These are phyloP conservation scores for Xylocampa areola DNA, from an alignment of 2,888 invertebrate species.

Conservation along the genomic window DNA sequence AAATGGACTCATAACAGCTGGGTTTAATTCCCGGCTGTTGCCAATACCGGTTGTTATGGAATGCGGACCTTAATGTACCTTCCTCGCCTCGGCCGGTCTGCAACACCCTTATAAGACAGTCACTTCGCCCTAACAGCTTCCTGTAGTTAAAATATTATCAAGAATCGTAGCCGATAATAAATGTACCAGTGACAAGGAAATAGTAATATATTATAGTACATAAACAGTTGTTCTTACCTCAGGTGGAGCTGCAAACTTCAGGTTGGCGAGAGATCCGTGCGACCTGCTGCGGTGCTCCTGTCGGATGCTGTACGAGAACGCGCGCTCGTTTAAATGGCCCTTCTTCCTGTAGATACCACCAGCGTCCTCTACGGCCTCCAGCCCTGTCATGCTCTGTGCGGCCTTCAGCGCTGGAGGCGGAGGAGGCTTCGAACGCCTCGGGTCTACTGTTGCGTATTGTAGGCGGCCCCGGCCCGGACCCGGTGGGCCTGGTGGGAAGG, in stretches of 20 bases:
- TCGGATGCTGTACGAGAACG: slow-evolving; percentile 97
- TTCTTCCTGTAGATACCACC: slow-evolving; percentile 96
- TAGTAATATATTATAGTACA: too few relatives aligned
- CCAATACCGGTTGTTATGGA: slow-evolving; percentile 44
- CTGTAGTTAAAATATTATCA: slow-evolving; percentile 8
- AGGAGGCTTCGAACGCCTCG: slow-evolving; percentile 91
- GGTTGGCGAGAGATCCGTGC: slow-evolving; percentile 96
- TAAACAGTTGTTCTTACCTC: slow-evolving; percentile 75
- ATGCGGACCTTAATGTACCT: slow-evolving; percentile 50
- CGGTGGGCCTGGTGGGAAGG: slow-evolving; percentile 80
- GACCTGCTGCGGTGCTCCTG: slow-evolving; percentile 98
- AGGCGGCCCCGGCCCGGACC: slow-evolving; percentile 79
- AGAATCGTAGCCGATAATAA: too few relatives aligned
- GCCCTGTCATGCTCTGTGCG: slow-evolving; percentile 91
- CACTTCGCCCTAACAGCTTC: neutral
- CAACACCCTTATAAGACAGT: slow-evolving; percentile 13
- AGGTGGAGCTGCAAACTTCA: slow-evolving; percentile 95
- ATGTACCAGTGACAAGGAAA: too few relatives aligned
- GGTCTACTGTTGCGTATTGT: slow-evolving; percentile 91
- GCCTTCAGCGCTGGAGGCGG: slow-evolving; percentile 91
- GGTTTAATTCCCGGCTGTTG: slow-evolving; percentile 18
- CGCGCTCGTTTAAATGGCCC: slow-evolving; percentile 97
- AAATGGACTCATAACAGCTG: slow-evolving; percentile 27
- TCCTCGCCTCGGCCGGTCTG: slow-evolving; percentile 36
- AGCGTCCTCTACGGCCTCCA: slow-evolving; percentile 91